Conservation (phyloP, 2,888 invertebrate species). For the Papilio demoleus region DNA sequence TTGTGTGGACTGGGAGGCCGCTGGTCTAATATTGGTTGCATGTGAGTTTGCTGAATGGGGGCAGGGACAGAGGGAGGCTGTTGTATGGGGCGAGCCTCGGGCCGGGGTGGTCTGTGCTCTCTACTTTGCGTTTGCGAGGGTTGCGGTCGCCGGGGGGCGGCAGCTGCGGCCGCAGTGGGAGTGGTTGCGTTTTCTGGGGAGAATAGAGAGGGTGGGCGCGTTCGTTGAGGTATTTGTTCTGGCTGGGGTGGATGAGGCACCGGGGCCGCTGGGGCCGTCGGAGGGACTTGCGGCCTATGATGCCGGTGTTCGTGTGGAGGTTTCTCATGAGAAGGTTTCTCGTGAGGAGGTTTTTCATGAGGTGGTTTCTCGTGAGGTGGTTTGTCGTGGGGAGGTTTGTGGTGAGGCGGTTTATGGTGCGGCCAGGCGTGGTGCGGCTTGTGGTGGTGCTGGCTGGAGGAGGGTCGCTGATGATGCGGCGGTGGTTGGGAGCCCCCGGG, state of each 20-base stretch:
- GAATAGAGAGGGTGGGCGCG: slow-evolving; percentile 85
- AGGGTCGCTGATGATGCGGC: slow-evolving; percentile 65
- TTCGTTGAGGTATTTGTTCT: slow-evolving; percentile 57
- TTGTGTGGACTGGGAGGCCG: slow-evolving; percentile 64
- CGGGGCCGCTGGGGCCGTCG: slow-evolving; percentile 50
- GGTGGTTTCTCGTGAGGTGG: slow-evolving; percentile 67
- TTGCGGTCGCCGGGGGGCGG: slow-evolving; percentile 60
- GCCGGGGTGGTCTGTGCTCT: slow-evolving; percentile 52
- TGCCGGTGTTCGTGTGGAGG: slow-evolving; percentile 59
- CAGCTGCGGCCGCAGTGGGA: slow-evolving; percentile 73
- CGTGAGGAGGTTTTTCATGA: slow-evolving; percentile 61
- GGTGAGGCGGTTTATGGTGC: slow-evolving; percentile 70
- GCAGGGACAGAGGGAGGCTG: slow-evolving; percentile 61
- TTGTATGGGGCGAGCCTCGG: slow-evolving; percentile 49
- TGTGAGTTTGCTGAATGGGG: slow-evolving; percentile 54
- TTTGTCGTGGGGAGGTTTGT: slow-evolving; percentile 65
- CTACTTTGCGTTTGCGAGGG: slow-evolving; percentile 56
- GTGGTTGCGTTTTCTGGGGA: slow-evolving; percentile 85
- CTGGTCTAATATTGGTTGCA: slow-evolving; percentile 55
- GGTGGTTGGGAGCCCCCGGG: slow-evolving; percentile 52
- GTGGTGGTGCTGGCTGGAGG: slow-evolving; percentile 67
- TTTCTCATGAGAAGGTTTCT: slow-evolving; percentile 62
- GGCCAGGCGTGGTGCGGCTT: slow-evolving; percentile 69
- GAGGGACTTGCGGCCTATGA: slow-evolving; percentile 48
- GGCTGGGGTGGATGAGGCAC: slow-evolving; percentile 45